Base-by-base conservation (phyloP, 2,113 vertebrate genomes). In the Noctilio leporinus region DNA sequence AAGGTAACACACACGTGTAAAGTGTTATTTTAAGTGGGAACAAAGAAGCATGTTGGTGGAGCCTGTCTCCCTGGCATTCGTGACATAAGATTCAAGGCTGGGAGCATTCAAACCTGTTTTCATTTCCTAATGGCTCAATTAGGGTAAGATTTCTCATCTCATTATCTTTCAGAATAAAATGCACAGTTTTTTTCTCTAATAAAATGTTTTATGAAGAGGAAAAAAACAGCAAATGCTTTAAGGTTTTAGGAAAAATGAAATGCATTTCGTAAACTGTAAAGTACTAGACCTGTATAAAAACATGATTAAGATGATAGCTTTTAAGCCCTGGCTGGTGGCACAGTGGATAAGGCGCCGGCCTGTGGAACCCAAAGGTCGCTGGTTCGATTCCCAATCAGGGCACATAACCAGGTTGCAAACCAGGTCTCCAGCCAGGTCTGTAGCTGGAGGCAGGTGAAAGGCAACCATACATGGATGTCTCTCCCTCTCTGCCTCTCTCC, bases 111-210 rank as follows among this genome's bases (percentile, higher is more conserved):
- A 53, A 76, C 1, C 0, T 22, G 17, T 33, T 91, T 89, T 76
- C 78, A 76, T 89, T 89, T 84, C 53, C 45, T 95, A 75, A 89
- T 35, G 76, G 76, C 57, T 91, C 72, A 30, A 26, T 89, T 43
- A 81, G 91, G 35, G 53, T 62, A 76, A 45, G 86, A 70, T 76
- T 73, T 43, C 64, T 70, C 65, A 77, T 67, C 91, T 86, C 67
- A 70, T 77, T 55, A 35, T 70, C 76, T 92, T 96, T 85, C n/a
- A 84, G 70, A 88, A 90, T 38, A 75, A 85, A 83, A 80, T 75
- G 30, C 19, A 3, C 75, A 51, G 83, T 85, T 67, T 30, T 30
- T 5, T 10, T 16, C 24, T 80, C 49, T 86, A 53, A 77, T 57
- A 55, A 77, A 84, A 86, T 82, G 59, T 65, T 77, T 92, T 80